Conservation (phyloP, 2,113 vertebrate genomes). For the Centropus unirufus region DNA sequence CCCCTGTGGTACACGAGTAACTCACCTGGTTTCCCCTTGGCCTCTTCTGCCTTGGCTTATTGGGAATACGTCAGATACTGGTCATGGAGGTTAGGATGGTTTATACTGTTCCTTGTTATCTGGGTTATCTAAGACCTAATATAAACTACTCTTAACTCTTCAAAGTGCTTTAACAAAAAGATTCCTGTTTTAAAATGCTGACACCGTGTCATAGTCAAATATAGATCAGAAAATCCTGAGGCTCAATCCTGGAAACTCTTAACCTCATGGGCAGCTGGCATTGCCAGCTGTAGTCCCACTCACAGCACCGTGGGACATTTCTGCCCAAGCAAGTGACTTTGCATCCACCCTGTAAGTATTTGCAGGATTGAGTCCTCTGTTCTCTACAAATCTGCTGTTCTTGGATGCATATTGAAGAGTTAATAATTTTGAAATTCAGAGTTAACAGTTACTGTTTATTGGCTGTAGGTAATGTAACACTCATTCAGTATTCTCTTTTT, state of each 20-base stretch:
- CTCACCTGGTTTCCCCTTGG: neutral
- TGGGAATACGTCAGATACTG: neutral
- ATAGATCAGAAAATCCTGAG: neutral
- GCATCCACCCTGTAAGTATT: neutral
- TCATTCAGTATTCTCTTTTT: slow-evolving; percentile 54
- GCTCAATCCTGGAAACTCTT: slow-evolving; percentile 43
- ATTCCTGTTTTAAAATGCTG: slow-evolving; percentile 5
- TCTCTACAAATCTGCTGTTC: neutral
- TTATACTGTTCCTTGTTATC: slow-evolving; percentile 17
- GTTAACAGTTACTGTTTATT: slow-evolving; percentile 49
- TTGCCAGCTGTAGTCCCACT: neutral
- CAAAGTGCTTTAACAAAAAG: neutral
- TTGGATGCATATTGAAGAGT: neutral
- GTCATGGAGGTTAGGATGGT: neutral
- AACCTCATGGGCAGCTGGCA: neutral
- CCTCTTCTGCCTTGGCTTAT: neutral
- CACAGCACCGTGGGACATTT: neutral
- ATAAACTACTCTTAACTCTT: slow-evolving; percentile 9
- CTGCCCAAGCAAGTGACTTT: neutral
- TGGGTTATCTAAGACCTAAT: slow-evolving; percentile 11
- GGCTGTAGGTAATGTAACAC: slow-evolving; percentile 39
- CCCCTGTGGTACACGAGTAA: neutral
- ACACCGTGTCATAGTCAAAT: slow-evolving; percentile 5
- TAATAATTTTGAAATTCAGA: slow-evolving; percentile 31
- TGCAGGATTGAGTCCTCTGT: slow-evolving; percentile 8